These are phyloP conservation scores for Tridacna gigas DNA, from an alignment of 2,888 invertebrate genomes.

Conservation along the genomic window DNA sequence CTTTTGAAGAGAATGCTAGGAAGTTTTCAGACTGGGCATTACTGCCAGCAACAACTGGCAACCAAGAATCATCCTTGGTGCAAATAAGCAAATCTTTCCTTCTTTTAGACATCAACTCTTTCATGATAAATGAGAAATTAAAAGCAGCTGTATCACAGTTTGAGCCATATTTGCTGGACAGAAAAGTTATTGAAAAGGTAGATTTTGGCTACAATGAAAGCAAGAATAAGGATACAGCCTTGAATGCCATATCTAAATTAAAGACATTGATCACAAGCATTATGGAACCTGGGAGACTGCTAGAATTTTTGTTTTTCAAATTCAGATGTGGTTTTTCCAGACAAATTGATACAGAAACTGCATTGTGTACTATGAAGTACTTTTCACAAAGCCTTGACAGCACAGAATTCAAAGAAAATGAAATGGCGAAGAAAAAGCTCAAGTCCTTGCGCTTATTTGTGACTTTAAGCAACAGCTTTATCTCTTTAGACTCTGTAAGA, in stretches of 20 bases:
- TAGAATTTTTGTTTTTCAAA: slow-evolving; percentile 2
- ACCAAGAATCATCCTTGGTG: neutral
- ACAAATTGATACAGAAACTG: neutral
- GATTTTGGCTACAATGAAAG: neutral
- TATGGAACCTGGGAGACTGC: neutral
- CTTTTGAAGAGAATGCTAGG: neutral
- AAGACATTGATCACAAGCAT: neutral
- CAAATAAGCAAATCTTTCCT: neutral
- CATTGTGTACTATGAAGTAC: neutral
- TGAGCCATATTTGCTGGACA: neutral
- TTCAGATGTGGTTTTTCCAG: neutral
- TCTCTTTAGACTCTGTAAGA: neutral
- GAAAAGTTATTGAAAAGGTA: neutral
- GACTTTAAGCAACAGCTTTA: neutral
- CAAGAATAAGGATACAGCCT: neutral
- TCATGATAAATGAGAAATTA: neutral
- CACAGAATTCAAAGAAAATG: neutral
- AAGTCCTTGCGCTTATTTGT: slow-evolving; percentile 19
- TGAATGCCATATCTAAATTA: neutral
- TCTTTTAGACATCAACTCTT: neutral
- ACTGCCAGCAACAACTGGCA: neutral
- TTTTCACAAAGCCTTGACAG: neutral
- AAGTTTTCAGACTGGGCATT: neutral
- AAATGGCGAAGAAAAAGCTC: neutral
- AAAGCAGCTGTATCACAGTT: neutral